Evolutionary conservation across 2,888 invertebrate genomes (phyloP).

Genomic region (Leptothorax acervorum): DNA sequence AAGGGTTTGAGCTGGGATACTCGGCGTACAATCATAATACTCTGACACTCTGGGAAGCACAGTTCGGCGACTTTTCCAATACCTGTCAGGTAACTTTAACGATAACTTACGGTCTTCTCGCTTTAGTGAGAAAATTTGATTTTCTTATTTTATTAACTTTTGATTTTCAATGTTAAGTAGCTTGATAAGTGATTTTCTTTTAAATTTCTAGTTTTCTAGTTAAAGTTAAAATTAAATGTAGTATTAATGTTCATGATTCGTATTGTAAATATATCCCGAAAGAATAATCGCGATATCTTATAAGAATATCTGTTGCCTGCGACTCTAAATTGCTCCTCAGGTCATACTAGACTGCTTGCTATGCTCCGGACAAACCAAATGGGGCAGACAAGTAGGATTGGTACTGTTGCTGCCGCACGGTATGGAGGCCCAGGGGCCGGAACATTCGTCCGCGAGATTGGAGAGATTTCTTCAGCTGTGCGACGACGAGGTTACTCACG

Average conservation of each 20-base stretch:
- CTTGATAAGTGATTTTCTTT: neutral
- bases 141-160: conserved; percentile 2
- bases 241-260: neutral
- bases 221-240: neutral
- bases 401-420: conserved; percentile 94
- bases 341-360: conserved; percentile 89
- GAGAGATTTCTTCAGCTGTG: conserved; percentile 91
- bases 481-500: conserved; percentile 89
- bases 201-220: neutral
- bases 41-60: conserved; percentile 93
- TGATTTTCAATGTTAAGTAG: neutral
- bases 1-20: conserved; percentile 93
- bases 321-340: conserved; percentile 79
- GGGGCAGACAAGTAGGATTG: conserved; percentile 93
- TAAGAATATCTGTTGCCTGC: neutral
- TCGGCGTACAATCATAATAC: conserved; percentile 92
- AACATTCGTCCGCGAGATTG: conserved; percentile 89
- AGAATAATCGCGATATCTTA: neutral
- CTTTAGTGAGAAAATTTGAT: neutral
- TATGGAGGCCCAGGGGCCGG: conserved; percentile 92
- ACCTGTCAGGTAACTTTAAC: conserved; percentile 87
- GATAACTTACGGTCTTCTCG: neutral
- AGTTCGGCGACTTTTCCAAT: conserved; percentile 95
- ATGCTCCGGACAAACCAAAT: conserved; percentile 92
- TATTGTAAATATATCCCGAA: neutral